Evolutionary conservation across 2,888 invertebrate species (phyloP).

Genomic region (Sinelater perroti): DNA sequence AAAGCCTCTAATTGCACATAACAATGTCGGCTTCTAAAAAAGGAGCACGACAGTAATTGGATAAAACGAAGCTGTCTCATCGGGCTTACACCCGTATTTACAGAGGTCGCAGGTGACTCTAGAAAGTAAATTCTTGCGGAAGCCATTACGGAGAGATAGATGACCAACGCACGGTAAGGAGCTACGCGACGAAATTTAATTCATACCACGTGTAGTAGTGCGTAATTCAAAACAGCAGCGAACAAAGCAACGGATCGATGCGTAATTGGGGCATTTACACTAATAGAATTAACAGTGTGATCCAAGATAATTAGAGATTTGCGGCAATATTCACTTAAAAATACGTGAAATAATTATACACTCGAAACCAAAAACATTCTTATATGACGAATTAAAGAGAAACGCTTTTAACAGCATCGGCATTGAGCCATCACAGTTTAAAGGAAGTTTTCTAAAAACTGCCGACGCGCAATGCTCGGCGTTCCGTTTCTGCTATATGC

Average conservation of each 20-base stretch:
- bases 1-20: too few species aligned
- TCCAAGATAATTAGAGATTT: too few species aligned
- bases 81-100: not conserved
- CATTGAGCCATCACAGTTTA: too few species aligned
- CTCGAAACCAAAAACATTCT: not conserved
- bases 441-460: too few species aligned
- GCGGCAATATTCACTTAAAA: not conserved
- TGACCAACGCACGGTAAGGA: constrained; percentile 21
- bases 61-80: too few species aligned
- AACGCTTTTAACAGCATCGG: too few species aligned
- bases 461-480: constrained; percentile 3
- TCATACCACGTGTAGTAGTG: not conserved
- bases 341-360: not conserved
- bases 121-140: constrained; percentile 41
- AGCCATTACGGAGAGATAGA: constrained; percentile 34
- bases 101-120: constrained; percentile 38
- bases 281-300: too few species aligned
- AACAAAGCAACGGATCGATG: not conserved
- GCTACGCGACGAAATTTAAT: not conserved
- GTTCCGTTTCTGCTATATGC: not conserved
- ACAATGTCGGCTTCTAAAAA: too few species aligned
- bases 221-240: not conserved
- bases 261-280: not conserved
- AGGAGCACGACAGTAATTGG: too few species aligned
- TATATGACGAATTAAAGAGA: not conserved